Evolutionary conservation across 53 echinoderm and acorn worm species (phyloP).

Genomic region (Paracentrotus lividus): DNA sequence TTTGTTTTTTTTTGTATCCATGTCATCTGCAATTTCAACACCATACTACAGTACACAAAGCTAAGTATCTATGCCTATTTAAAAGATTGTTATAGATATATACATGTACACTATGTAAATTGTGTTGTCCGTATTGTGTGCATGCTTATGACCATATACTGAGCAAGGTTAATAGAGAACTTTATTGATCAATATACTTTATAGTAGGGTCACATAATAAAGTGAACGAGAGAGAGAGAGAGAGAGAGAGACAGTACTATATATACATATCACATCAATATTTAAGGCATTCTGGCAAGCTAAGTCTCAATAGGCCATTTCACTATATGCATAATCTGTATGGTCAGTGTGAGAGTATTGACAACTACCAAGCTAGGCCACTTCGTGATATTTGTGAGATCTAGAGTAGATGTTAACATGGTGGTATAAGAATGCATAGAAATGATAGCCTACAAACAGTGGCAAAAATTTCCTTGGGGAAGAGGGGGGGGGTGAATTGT

Average conservation of each 20-base stretch:
- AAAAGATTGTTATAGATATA: not conserved
- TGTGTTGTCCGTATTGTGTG: not conserved
- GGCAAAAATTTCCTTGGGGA: no score
- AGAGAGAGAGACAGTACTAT: no score
- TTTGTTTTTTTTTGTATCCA: no score
- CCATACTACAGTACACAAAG: no score
- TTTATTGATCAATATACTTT: constrained; percentile 30
- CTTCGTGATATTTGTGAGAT: not conserved
- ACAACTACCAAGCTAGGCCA: no score
- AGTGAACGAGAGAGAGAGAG: not conserved
- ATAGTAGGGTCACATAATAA: not conserved
- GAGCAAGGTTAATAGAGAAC: not conserved
- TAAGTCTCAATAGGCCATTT: not conserved
- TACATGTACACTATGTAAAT: not conserved
- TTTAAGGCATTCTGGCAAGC: not conserved
- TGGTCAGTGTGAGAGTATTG: not conserved
- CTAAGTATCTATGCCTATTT: no score
- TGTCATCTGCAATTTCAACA: no score
- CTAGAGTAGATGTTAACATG: not conserved
- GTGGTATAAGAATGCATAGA: not conserved
- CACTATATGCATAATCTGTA: not conserved
- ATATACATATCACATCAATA: constrained; percentile 21
- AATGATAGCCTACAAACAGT: no score
- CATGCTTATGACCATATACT: not conserved
- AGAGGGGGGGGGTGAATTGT: no score